Base-by-base conservation (phyloP, 2,888 invertebrate genomes). In the Xestia sexstrigata region DNA sequence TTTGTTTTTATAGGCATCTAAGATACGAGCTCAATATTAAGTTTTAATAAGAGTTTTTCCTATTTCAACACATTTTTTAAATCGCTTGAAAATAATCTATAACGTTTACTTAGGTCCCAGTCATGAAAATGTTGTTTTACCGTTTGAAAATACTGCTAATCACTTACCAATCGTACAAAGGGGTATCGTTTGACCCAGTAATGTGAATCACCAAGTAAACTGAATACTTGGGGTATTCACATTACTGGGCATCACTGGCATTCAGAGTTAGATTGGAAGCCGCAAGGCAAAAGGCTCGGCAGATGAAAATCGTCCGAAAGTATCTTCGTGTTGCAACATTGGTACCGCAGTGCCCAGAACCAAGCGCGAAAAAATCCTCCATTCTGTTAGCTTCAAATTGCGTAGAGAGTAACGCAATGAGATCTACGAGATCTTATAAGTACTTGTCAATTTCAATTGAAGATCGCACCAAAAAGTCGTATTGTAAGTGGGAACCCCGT, bases 401-500 rank as follows among this genome's bases (percentile, higher is more conserved):
- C 8, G 0, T 26, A 8, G 8, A 6, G 26, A 35, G 20, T 2
- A 78, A 70, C 55, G 78, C 78, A 79, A 72, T 52, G 60, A 11
- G n/a, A 66, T 52, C 52, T 26, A 66, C 42, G n/a, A n/a, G n/a
- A n/a, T n/a, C n/a, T n/a, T n/a, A 26, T 23, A 70, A 63, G 63
- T 55, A 49, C 52, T 42, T 69, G 65, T 69, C 67, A 26, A 72
- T 74, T 84, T 77, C 74, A 81, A 84, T 84, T 78, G 76, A 72
- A 79, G 63, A 73, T 63, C n/a, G 63, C 66, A 70, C 65, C 71
- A 76, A 79, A 82, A 78, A 69, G 78, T 71, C 79, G 23, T 68
- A 79, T 82, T 82, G 86, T 80, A 80, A 86, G 74, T 72, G 74
- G 76, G 84, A 79, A 75, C 86, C 83, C 74, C 76, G 81, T 76